Evolutionary conservation across 2,888 invertebrate species (phyloP), one percentile per base, ranked within the genome.

Genomic region (Cancer borealis): DNA sequence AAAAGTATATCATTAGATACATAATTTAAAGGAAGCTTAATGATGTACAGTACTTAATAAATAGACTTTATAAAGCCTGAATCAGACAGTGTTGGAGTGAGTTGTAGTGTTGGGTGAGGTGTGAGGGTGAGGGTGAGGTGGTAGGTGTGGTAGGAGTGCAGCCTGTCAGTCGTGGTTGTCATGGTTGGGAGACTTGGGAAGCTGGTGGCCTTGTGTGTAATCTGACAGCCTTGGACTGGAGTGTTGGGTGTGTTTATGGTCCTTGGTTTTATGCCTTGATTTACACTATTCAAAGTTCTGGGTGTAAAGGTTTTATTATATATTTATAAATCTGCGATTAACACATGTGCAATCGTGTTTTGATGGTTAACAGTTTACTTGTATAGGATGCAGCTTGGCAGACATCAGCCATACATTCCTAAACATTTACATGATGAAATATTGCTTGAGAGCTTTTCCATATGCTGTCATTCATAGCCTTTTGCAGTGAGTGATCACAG

Each of bases 401-500:
- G 79, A 26, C 79, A 30, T 84, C 79, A 30, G 79, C 30, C 39
- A 30, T 84, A 84, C 79, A 84, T 84, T 30, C 79, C 12, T 30
- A 84, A 30, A 84, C 79, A 84, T 84, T 84, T 84, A 84, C 79
- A 84, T 84, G 39, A 30, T 84, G 79, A 84, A 30, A 84, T 84
- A 84, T 39, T 88, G 46, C 46, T 88, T 49, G 47, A 88, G 46
- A 46, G 49, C 88, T 26, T 88, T 88, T 88, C 49, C 49, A 88
- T 47, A 88, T 46, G 49, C 88, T 46, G 88, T 47, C 47, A 46
- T 88, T 88, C 6, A 88, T 88, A 49, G 49, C 88, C 49, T 49
- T 88, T 46, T 88, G 49, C 88, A 49, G 47, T 49, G 49, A 88
- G n/a, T 88, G 21, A 88, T 46, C 79, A 88, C 88, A 88, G 88